Base-by-base conservation (phyloP, 2,888 invertebrate genomes). In the Cheilosia vulpina region DNA sequence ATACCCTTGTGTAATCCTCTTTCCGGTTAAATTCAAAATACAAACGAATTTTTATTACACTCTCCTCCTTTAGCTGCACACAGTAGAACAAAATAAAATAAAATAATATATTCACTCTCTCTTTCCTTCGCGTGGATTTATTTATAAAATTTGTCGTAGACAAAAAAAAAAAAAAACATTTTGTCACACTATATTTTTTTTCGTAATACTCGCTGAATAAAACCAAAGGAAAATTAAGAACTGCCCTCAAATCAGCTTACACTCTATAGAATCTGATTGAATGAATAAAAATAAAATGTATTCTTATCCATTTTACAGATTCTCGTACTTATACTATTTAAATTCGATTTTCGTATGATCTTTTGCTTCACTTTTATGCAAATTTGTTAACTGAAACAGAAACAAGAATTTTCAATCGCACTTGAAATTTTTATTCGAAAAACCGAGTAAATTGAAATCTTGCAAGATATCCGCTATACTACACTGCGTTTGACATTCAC, bases 131-230 rank as follows among this genome's bases (percentile, higher is more conserved):
- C 21, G 15, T 41, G 47, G 69, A 60, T 78, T 73, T 83, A 78
- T 83, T 78, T 82, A 73, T 83, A 77, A 73, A 77, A 53, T 72
- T 62, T 68, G 31, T 57, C 43, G 60, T 55, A 47, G 65, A 45
- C 38, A 41, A 68, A 55, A 66, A 68, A 55, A 66, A 55, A 66
- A 68, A 55, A 66, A 53, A 27, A 27, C 31, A 66, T 72, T 65
- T 66, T 78, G 77, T 72, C 71, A 72, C 79, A 65, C 43, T 69
- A 65, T 73, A 69, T 57, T 38, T 50, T 45, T 73, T 52, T 69
- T 68, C 73, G 53, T 3, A 34, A 78, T 79, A 69, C 52, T 43
- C 55, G 63, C 57, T 83, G 62, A 68, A 83, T 73, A 78, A 68
- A 68, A 83, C 58, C 60, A 78, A 78, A 73, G 45, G 60, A 79